phyloP scores from a whole-genome alignment of 1,140 invertebrate species.

The Maniola jurtina region DNA sequence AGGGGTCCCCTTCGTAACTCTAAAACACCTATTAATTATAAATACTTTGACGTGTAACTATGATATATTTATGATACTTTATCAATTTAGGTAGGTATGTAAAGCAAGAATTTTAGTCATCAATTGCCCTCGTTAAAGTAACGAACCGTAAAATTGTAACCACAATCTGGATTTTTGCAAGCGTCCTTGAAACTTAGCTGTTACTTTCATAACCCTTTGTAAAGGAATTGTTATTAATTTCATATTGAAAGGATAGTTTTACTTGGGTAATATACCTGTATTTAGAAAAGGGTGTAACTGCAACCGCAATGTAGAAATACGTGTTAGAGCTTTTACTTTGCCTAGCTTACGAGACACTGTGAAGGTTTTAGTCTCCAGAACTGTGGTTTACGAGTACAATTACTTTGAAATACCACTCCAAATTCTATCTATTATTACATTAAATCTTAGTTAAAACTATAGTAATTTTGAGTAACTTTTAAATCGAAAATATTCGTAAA shows the following conservation, averaged over 20 bases:
- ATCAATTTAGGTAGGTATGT: too few relatives aligned
- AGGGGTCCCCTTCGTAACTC: too few relatives aligned
- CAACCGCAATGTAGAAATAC: slow-evolving; percentile 17
- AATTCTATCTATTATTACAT: too few relatives aligned
- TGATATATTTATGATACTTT: too few relatives aligned
- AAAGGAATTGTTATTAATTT: slow-evolving; percentile 15
- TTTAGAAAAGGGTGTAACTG: slow-evolving; percentile 10
- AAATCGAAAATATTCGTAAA: too few relatives aligned
- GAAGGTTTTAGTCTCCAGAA: not conserved
- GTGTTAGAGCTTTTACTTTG: slow-evolving; percentile 27
- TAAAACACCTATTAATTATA: too few relatives aligned
- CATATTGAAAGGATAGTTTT: slow-evolving; percentile 18
- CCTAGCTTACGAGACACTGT: not conserved
- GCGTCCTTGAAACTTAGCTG: slow-evolving; percentile 41
- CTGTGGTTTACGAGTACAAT: not conserved
- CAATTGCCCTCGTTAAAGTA: slow-evolving; percentile 13
- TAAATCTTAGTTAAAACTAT: too few relatives aligned
- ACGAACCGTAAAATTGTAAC: slow-evolving; percentile 29
- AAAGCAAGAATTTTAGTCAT: not conserved
- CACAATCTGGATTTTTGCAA: slow-evolving; percentile 42
- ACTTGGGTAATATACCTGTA: not conserved
- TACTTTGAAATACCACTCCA: not conserved
- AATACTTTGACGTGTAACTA: too few relatives aligned
- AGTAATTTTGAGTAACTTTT: too few relatives aligned
- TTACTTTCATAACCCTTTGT: slow-evolving; percentile 49